A percentile compares a stretch with the other conserved stretches of the same genome.
Conservation (phyloP, 2,888 invertebrate species). For the Gandaritis pyraliata region DNA sequence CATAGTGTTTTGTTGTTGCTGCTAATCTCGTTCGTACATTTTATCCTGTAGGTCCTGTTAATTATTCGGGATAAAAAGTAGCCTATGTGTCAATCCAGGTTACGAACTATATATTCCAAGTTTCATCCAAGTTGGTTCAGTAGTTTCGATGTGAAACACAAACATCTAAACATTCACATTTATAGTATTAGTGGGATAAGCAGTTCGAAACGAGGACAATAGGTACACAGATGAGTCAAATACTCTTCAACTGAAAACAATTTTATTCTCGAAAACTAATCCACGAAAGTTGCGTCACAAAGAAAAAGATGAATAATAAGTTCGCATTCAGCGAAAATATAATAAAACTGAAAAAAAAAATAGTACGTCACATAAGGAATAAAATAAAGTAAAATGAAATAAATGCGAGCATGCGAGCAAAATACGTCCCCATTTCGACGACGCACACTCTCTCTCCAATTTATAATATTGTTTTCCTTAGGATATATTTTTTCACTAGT, state of each 20-base stretch:
- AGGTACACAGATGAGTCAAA: conserved; percentile 8
- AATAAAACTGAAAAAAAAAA: conserved; percentile 70
- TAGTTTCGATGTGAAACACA: too few relatives aligned
- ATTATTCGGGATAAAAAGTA: too few relatives aligned
- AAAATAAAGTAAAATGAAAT: conserved; percentile 80
- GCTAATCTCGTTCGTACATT: too few relatives aligned
- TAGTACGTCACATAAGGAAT: conserved; percentile 72
- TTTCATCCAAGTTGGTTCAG: too few relatives aligned
- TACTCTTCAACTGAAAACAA: conserved; percentile 17
- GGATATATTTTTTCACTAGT: conserved; percentile 85
- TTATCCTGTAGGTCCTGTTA: too few relatives aligned
- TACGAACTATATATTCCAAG: too few relatives aligned
- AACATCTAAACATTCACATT: too few relatives aligned
- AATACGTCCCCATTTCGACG: conserved; percentile 63
- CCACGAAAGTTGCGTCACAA: conserved; percentile 26
- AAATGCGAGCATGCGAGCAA: conserved; percentile 67
- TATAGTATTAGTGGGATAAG: too few relatives aligned
- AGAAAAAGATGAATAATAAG: conserved; percentile 24
- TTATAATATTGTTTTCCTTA: conserved; percentile 84
- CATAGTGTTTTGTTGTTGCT: too few relatives aligned
- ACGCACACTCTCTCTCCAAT: conserved; percentile 74
- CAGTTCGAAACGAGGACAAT: conserved; percentile 14
- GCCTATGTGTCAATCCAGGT: too few relatives aligned
- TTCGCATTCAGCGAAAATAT: conserved; percentile 52
- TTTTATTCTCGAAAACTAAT: conserved; percentile 31